phyloP scores from a whole-genome alignment of 1,140 invertebrate species.

The Vanessa atalanta region DNA sequence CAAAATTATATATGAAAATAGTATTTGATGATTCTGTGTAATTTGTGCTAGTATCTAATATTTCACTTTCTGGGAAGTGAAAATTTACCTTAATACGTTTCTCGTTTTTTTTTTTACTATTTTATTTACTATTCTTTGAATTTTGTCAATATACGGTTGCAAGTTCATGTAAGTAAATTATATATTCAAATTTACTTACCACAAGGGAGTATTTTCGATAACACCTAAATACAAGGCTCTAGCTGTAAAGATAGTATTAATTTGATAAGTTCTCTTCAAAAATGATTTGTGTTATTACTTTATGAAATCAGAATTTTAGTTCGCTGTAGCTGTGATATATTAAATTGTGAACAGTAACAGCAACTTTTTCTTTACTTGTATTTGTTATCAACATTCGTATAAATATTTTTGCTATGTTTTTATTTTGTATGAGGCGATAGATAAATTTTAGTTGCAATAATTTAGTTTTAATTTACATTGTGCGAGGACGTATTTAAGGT shows the following conservation, averaged over 20 bases:
- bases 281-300: not conserved
- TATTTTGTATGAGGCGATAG: not conserved
- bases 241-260: not conserved
- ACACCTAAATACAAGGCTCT: not conserved
- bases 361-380: not conserved
- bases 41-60: too few species aligned
- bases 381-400: slow-evolving; percentile 7
- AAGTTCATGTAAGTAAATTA: not conserved
- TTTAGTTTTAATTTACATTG: slow-evolving; percentile 2
- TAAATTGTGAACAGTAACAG: not conserved
- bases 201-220: not conserved
- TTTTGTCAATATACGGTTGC: not conserved
- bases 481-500: slow-evolving; percentile 13
- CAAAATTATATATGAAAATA: too few species aligned
- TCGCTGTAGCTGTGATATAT: slow-evolving; percentile 1
- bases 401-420: slow-evolving; percentile 7
- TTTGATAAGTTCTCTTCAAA: not conserved
- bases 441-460: slow-evolving; percentile 4
- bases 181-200: not conserved
- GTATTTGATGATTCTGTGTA: too few species aligned
- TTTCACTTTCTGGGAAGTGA: too few species aligned
- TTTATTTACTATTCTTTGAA: too few species aligned
- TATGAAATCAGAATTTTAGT: not conserved
- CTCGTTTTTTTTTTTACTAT: too few species aligned
- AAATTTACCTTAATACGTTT: too few species aligned